Conservation (phyloP, 2,888 invertebrate species). For the Rhingia campestris region DNA sequence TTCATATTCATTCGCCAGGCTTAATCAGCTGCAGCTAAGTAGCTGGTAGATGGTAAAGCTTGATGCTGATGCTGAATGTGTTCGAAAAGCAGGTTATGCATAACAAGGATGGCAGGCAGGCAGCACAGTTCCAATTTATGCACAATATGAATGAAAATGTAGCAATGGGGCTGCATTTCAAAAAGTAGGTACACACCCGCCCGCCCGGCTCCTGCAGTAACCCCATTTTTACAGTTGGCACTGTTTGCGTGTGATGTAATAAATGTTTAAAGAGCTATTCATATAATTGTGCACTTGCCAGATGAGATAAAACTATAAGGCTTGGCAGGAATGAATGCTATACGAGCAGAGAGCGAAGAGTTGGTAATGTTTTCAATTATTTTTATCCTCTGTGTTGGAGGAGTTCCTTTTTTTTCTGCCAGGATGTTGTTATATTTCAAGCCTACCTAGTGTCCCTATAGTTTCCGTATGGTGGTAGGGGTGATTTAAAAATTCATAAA, state of each 20-base stretch:
- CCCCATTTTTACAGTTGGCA: not conserved
- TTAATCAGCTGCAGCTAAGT: conserved; percentile 68
- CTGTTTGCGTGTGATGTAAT: conserved; percentile 68
- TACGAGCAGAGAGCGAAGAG: conserved; percentile 6
- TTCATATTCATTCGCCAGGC: conserved; percentile 34
- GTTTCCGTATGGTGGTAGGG: not conserved
- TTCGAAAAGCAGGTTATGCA: conserved; percentile 57
- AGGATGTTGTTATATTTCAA: conserved; percentile 45
- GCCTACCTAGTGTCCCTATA: not conserved
- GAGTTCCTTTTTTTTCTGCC: not conserved
- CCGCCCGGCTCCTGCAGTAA: not conserved
- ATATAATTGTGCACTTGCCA: conserved; percentile 71
- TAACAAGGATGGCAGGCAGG: conserved; percentile 20
- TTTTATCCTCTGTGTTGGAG: conserved; percentile 38
- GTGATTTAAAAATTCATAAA: conserved; percentile 43
- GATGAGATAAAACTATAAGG: conserved; percentile 66
- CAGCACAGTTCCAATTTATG: conserved; percentile 26
- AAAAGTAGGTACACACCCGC: not conserved
- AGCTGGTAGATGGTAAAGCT: conserved; percentile 8
- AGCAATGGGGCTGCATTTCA: conserved; percentile 45
- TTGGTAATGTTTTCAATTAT: conserved; percentile 70
- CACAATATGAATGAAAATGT: conserved; percentile 47
- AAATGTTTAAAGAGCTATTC: conserved; percentile 73
- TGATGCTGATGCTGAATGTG: conserved; percentile 37
- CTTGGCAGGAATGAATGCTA: not conserved